Conservation (phyloP, 2,888 invertebrate genomes). For the Gymnoscelis rufifasciata region DNA sequence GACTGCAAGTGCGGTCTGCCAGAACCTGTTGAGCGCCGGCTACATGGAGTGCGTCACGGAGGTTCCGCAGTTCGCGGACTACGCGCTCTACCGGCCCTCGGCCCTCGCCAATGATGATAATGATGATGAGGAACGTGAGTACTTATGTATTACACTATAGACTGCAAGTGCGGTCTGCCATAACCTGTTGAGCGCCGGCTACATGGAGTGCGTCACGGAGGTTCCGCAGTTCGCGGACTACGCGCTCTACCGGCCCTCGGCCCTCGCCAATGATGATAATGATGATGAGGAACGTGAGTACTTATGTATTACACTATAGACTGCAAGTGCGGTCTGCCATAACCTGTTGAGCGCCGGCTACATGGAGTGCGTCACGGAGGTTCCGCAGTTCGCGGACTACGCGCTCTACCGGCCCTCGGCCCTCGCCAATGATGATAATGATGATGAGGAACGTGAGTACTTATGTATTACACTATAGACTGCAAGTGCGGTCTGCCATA, state of each 20-base stretch:
- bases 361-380: conserved; percentile 82
- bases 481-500: conserved; percentile 88
- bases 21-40: conserved; percentile 86
- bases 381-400: conserved; percentile 80
- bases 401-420: conserved; percentile 74
- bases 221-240: conserved; percentile 80
- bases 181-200: conserved; percentile 86
- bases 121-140: conserved; percentile 18
- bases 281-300: conserved; percentile 17
- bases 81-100: conserved; percentile 77
- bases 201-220: conserved; percentile 83
- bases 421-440: conserved; percentile 32
- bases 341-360: conserved; percentile 87
- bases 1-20: conserved; percentile 88
- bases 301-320: conserved; percentile 52
- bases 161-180: conserved; percentile 88
- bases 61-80: conserved; percentile 79
- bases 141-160: conserved; percentile 51
- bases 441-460: conserved; percentile 17
- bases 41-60: conserved; percentile 84
- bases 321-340: conserved; percentile 88
- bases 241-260: conserved; percentile 75
- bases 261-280: conserved; percentile 32
- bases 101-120: conserved; percentile 32
- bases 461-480: too few relatives aligned